Evolutionary conservation across 2,113 vertebrate genomes (phyloP).

Genomic region (Zosterops lateralis): DNA sequence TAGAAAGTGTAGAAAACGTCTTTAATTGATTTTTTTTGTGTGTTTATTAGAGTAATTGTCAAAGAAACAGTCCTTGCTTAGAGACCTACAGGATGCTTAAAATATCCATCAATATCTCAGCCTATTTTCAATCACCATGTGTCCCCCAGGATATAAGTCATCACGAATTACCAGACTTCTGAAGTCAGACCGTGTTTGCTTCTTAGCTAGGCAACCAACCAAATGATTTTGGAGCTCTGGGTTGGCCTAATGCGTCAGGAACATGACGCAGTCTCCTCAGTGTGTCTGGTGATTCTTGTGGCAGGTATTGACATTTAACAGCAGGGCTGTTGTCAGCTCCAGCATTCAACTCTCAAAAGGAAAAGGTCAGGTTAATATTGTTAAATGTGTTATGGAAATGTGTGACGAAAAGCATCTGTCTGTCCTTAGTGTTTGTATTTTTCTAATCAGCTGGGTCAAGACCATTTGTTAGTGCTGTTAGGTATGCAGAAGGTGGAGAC

Average conservation of each 20-base stretch:
- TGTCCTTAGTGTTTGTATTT: not conserved
- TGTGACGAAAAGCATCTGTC: not conserved
- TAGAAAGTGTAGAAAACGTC: not conserved
- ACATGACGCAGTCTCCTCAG: not conserved
- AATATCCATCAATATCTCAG: not conserved
- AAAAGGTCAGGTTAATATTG: slow-evolving; percentile 29
- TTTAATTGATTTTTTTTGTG: not conserved
- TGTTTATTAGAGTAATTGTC: not conserved
- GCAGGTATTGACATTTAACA: slow-evolving; percentile 46
- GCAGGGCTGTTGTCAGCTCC: slow-evolving; percentile 2
- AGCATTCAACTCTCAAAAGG: not conserved
- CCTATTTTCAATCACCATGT: not conserved
- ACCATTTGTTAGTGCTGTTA: not conserved
- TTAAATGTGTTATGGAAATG: not conserved
- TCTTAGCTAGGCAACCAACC: slow-evolving; percentile 29
- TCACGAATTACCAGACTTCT: not conserved
- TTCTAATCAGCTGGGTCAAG: not conserved
- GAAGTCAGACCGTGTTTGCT: not conserved
- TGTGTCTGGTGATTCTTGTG: not conserved
- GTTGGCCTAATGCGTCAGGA: not conserved
- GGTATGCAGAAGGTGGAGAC: not conserved
- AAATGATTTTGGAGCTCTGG: not conserved
- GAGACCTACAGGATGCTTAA: not conserved
- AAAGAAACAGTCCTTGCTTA: not conserved
- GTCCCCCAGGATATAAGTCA: not conserved